A percentile compares a stretch with the other conserved stretches of the same genome.
Evolutionary conservation across 2,888 invertebrate species (phyloP).

Genomic region (Unio delphinus): DNA sequence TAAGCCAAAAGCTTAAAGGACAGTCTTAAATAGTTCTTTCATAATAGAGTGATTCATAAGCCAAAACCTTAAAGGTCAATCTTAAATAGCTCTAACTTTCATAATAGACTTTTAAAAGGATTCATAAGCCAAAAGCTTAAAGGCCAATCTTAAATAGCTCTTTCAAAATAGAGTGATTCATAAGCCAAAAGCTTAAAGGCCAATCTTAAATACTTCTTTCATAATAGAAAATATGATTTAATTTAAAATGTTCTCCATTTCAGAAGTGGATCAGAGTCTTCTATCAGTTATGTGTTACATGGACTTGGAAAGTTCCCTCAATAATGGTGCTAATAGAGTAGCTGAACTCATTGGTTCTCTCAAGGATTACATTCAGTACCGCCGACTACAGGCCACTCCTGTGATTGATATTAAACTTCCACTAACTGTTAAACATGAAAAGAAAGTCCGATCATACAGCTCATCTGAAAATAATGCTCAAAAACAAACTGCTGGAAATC

Average conservation of each 20-base stretch:
- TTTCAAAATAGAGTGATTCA: no score
- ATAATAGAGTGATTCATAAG: no score
- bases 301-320: conserved; percentile 16
- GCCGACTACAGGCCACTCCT: conserved; percentile 54
- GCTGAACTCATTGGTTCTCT: conserved; percentile 47
- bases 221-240: no score
- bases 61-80: no score
- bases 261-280: conserved; percentile 60
- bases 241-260: conserved; percentile 9
- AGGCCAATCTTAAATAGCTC: no score
- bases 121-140: no score
- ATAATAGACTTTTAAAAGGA: no score
- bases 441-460: conserved; percentile 11
- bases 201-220: no score
- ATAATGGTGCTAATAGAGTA: conserved; percentile 25
- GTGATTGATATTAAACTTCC: conserved; percentile 42
- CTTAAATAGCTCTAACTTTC: no score
- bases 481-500: conserved; percentile 14
- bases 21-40: no score
- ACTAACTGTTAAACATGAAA: conserved; percentile 18
- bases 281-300: conserved; percentile 51
- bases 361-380: conserved; percentile 48
- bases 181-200: no score
- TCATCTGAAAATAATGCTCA: conserved; percentile 18
- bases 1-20: no score